Percentiles rank a stretch among this genome's conserved stretches.
phyloP scores from a whole-genome alignment of 2,888 invertebrate species.

The Chloromyia formosa region DNA sequence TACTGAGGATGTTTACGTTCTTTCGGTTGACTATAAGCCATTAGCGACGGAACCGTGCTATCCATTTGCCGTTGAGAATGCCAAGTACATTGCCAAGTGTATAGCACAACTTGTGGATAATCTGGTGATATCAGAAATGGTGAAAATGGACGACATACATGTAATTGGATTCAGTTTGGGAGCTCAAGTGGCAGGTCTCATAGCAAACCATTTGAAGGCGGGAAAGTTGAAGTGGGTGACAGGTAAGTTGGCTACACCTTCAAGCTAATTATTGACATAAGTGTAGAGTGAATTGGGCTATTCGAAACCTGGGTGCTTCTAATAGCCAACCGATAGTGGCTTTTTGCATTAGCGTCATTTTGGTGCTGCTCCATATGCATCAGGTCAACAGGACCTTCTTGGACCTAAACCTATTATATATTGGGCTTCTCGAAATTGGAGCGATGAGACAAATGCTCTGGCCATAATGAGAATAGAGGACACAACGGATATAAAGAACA shows the following conservation, averaged over 20 bases:
- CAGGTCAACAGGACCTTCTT: no score
- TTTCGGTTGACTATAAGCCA: slow-evolving; percentile 71
- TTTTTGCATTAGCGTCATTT: no score
- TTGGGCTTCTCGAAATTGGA: no score
- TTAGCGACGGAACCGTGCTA: slow-evolving; percentile 71
- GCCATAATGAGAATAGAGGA: no score
- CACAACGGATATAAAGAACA: no score
- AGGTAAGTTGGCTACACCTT: slow-evolving; percentile 66
- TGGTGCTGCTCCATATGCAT: no score
- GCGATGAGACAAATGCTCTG: no score
- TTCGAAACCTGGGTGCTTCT: no score
- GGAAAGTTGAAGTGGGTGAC: slow-evolving; percentile 67
- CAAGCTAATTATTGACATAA: no score
- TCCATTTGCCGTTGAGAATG: slow-evolving; percentile 68
- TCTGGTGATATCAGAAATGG: slow-evolving; percentile 63
- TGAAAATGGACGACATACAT: slow-evolving; percentile 66
- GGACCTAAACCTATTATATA: no score
- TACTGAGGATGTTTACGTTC: slow-evolving; percentile 69
- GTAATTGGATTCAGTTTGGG: slow-evolving; percentile 74
- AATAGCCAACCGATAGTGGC: no score
- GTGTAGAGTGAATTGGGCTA: no score
- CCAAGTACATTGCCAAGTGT: slow-evolving; percentile 70
- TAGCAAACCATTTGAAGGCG: slow-evolving; percentile 64
- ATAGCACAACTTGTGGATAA: slow-evolving; percentile 68
- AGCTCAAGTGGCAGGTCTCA: slow-evolving; percentile 69